Evolutionary conservation across 2,113 vertebrate genomes (phyloP), one percentile per base, ranked within the genome.

Genomic region (Notiomystis cincta): DNA sequence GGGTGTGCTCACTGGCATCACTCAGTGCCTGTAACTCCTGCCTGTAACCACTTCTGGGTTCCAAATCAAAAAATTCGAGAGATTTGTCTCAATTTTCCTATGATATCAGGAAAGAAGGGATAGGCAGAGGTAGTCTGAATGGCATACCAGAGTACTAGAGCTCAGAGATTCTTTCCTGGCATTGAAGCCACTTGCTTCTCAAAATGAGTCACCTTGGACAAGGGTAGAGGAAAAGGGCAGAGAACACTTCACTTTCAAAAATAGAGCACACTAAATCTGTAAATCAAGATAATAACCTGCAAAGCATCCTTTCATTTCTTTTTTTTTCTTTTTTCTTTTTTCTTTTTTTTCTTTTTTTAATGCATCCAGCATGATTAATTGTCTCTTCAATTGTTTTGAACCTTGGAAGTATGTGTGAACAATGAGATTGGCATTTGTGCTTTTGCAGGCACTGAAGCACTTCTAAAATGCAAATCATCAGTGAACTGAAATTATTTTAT

Each of bases 391-490:
- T 66, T 86, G 51, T 62, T 92, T 83, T 95, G 82, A 92, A 61
- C 57, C 20, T 18, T 83, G 30, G 42, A 81, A 83, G 27, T 23
- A 35, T 15, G 15, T 82, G 75, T 69, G 67, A 90, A 57, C 42
- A 83, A 15, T 28, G 38, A 80, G 75, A 92, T 54, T 54, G 69
- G 9, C 40, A 54, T 80, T 95, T 87, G 51, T 71, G 53, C 54
- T 50, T 82, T 82, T 94, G 42, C 73, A 78, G 57, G 56, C 40
- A 40, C 44, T 45, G 86, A 92, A 82, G 48, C 65, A 69, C 65
- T 95, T 94, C 45, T 64, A 58, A 92, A 93, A 90, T 48, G 19
- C 42, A 80, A 78, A 90, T 92, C 15, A 33, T 42, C 11, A 37
- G 24, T 81, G 38, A 81, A 77, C 37, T 54, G 37, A 24, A 65